Evolutionary conservation across 2,888 invertebrate genomes (phyloP).

Genomic region (Pachliopta kotzebuea): DNA sequence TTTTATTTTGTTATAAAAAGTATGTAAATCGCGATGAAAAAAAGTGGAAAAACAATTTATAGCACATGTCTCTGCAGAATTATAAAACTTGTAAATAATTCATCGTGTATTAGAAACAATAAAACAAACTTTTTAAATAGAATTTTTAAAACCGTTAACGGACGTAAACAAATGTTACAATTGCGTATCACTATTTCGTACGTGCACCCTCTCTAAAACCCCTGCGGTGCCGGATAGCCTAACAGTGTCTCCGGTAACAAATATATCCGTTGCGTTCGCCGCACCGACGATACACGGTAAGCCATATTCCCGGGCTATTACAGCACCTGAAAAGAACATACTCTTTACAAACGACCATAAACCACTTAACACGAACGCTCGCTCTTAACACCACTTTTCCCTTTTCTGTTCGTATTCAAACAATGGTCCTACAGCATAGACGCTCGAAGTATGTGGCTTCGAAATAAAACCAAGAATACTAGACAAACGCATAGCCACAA

Average conservation of each 20-base stretch:
- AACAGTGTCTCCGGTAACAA: constrained; percentile 84
- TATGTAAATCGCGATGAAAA: too few species aligned
- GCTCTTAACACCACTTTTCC: background rate
- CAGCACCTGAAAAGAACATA: constrained; percentile 81
- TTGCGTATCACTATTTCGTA: constrained; percentile 33
- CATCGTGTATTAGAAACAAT: background rate
- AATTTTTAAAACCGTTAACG: constrained; percentile 3
- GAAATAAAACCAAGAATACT: too few species aligned
- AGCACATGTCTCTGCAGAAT: too few species aligned
- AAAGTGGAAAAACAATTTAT: too few species aligned
- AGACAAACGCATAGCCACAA: too few species aligned
- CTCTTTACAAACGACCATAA: background rate
- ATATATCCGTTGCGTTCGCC: constrained; percentile 82
- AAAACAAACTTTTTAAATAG: background rate
- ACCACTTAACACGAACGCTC: background rate
- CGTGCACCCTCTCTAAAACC: constrained; percentile 53
- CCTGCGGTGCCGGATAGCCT: constrained; percentile 76
- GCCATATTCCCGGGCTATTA: constrained; percentile 91
- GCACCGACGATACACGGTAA: constrained; percentile 91
- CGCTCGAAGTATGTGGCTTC: too few species aligned
- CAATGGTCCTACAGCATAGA: too few species aligned
- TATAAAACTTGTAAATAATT: background rate
- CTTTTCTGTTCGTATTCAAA: too few species aligned
- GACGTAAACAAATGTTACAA: background rate
- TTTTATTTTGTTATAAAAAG: too few species aligned